A percentile compares a stretch with the other conserved stretches of the same genome.
Evolutionary conservation across 2,888 invertebrate species (phyloP).

Genomic region (Xylophagus ater): DNA sequence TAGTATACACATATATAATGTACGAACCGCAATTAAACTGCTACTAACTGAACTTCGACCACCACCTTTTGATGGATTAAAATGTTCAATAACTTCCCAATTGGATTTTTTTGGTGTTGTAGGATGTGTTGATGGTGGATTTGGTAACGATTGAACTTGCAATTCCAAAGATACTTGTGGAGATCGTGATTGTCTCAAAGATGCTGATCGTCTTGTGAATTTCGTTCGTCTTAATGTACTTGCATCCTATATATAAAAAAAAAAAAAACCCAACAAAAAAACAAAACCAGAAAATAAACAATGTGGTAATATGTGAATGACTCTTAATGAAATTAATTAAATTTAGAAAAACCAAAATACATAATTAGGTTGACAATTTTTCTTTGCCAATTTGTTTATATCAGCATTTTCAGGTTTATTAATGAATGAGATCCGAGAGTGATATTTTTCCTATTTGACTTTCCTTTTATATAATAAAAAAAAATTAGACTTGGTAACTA

Average conservation of each 20-base stretch:
- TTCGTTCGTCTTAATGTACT: constrained; percentile 24
- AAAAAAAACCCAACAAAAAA: not conserved
- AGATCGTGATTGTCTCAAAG: constrained; percentile 42
- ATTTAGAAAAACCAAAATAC: too few species aligned
- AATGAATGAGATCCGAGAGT: too few species aligned
- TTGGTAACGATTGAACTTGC: constrained; percentile 25
- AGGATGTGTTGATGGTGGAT: constrained; percentile 41
- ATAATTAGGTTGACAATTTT: too few species aligned
- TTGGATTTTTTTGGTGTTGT: constrained; percentile 67
- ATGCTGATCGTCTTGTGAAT: constrained; percentile 46
- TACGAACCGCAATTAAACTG: constrained; percentile 48
- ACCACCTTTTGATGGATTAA: constrained; percentile 51
- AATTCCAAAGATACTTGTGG: constrained; percentile 33
- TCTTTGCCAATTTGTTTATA: too few species aligned
- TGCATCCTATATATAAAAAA: constrained; percentile 17
- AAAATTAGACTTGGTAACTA: too few species aligned
- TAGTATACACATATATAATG: not conserved
- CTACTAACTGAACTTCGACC: constrained; percentile 50
- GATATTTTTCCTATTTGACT: too few species aligned
- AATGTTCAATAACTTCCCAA: constrained; percentile 87
- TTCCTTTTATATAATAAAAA: too few species aligned
- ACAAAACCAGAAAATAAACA: not conserved
- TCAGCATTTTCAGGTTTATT: too few species aligned
- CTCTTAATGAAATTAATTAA: too few species aligned
- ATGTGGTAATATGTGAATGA: not conserved